A percentile compares a stretch with the other conserved stretches of the same genome.
phyloP scores from a whole-genome alignment of 2,113 vertebrate species.

The Gymnorhina tibicen region DNA sequence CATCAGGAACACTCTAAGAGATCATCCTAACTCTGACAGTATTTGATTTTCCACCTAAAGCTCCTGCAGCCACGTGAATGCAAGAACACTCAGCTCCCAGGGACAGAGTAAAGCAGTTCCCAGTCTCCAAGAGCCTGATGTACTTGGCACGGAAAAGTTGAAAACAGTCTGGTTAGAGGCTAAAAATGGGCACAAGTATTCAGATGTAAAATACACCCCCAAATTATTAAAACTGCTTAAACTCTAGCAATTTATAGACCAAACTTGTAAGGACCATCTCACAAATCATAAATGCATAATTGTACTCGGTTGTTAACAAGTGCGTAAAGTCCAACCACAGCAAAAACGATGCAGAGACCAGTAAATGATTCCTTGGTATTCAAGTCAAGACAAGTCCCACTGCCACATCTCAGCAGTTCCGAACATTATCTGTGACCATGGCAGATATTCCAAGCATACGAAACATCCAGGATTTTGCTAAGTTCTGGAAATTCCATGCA shows the following conservation, averaged over 20 bases:
- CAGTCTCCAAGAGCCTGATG: neutral
- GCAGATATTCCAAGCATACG: neutral
- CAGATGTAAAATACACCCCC: neutral
- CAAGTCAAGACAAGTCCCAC: neutral
- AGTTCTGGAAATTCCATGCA: neutral
- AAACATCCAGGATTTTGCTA: neutral
- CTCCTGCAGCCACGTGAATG: neutral
- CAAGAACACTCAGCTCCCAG: neutral
- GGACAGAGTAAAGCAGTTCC: neutral
- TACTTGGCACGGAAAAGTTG: neutral
- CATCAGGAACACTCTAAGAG: neutral
- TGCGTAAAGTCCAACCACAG: neutral
- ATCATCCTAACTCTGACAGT: neutral
- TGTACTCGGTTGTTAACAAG: neutral
- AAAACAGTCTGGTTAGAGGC: neutral
- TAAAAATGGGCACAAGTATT: neutral
- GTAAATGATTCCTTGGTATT: neutral
- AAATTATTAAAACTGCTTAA: neutral
- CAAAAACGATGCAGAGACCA: neutral
- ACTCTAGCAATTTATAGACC: neutral
- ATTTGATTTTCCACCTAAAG: neutral
- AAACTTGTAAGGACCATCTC: neutral
- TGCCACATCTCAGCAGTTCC: neutral
- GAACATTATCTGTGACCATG: neutral
- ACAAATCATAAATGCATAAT: neutral